Percentiles rank a stretch among this genome's conserved stretches.
Conservation (phyloP, 2,113 vertebrate species). For the Oryzias woworae region DNA sequence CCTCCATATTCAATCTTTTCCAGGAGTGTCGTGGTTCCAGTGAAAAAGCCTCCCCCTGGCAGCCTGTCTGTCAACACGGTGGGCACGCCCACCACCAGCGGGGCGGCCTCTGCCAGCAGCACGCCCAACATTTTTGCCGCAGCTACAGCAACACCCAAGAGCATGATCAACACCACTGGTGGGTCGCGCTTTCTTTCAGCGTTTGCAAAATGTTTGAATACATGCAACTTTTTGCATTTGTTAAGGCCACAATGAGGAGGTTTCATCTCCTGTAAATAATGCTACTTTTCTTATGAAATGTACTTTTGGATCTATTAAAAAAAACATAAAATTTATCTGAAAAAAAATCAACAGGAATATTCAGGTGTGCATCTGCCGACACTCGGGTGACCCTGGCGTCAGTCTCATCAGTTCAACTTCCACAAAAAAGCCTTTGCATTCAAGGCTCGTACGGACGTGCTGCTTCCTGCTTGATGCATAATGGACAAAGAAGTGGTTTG, state of each 20-base stretch:
- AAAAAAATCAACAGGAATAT: not conserved
- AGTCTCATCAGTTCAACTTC: slow-evolving; percentile 23
- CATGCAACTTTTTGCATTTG: too few relatives aligned
- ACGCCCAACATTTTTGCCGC: slow-evolving; percentile 96
- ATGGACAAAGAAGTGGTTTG: slow-evolving; percentile 37
- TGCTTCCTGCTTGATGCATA: slow-evolving; percentile 40
- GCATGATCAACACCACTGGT: slow-evolving; percentile 98
- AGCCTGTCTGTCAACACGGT: slow-evolving; percentile 95
- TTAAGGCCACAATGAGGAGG: too few relatives aligned
- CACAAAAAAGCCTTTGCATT: slow-evolving; percentile 29
- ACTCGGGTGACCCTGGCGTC: slow-evolving; percentile 10
- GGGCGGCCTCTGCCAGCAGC: slow-evolving; percentile 84
- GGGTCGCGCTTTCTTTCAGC: slow-evolving; percentile 1
- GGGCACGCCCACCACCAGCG: slow-evolving; percentile 84
- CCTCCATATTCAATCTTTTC: slow-evolving; percentile 13
- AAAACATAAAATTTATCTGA: not conserved
- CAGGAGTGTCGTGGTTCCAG: slow-evolving; percentile 96
- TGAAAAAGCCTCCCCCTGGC: slow-evolving; percentile 94
- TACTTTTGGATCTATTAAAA: too few relatives aligned
- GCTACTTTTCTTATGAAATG: too few relatives aligned
- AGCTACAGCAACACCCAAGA: slow-evolving; percentile 94
- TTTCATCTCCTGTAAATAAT: too few relatives aligned
- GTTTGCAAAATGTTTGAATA: too few relatives aligned
- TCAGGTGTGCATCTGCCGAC: slow-evolving; percentile 5
- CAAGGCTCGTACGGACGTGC: slow-evolving; percentile 17